Conservation (phyloP, 2,113 vertebrate species). For the Xyliphius kryptos region DNA sequence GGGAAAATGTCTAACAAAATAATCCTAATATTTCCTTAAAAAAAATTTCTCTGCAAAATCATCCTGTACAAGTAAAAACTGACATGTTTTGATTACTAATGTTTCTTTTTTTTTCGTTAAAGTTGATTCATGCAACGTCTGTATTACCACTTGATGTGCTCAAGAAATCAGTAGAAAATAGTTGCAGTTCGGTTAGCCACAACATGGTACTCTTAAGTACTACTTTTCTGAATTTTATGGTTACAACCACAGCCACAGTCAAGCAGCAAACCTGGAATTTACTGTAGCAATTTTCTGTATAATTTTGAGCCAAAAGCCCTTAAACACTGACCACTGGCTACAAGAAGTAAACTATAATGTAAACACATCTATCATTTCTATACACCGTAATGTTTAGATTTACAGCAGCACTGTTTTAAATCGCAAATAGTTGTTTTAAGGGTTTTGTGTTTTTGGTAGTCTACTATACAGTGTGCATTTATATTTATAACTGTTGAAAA, state of each 20-base stretch:
- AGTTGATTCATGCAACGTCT: too few species aligned
- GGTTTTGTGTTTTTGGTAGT: too few species aligned
- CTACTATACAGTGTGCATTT: too few species aligned
- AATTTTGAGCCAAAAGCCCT: constrained; percentile 6
- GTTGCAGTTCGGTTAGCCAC: not conserved
- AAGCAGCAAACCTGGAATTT: not conserved
- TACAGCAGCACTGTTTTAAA: too few species aligned
- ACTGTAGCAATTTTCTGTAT: constrained; percentile 1
- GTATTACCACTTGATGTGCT: too few species aligned
- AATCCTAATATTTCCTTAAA: too few species aligned
- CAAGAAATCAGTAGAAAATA: not conserved
- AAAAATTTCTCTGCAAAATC: too few species aligned
- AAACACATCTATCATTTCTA: constrained; percentile 4
- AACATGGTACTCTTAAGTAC: not conserved
- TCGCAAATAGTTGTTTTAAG: too few species aligned
- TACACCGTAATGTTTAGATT: not conserved
- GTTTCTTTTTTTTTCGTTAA: not conserved
- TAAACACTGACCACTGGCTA: constrained; percentile 2
- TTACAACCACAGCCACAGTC: constrained; percentile 8
- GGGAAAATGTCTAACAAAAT: too few species aligned
- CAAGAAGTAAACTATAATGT: constrained; percentile 11
- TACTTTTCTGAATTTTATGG: not conserved
- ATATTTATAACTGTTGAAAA: constrained; percentile 4
- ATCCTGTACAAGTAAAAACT: not conserved
- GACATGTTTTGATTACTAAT: not conserved